Evolutionary conservation across 2,888 invertebrate species (phyloP).

Genomic region (Polydrusus cervinus): DNA sequence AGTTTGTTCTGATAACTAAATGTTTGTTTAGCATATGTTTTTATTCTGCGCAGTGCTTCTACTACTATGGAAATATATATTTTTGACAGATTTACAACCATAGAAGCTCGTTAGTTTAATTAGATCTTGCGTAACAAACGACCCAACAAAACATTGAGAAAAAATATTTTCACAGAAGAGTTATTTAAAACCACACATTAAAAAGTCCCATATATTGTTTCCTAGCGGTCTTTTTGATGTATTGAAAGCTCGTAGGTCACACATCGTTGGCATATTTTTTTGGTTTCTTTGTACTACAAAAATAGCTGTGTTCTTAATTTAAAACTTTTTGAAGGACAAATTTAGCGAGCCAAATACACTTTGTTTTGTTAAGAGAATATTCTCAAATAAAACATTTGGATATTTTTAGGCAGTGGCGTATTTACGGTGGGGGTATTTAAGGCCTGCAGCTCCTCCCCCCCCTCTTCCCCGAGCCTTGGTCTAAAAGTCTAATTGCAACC

Average conservation of each 20-base stretch:
- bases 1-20: too few relatives aligned
- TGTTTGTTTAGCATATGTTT: slow-evolving; percentile 2
- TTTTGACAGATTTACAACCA: slow-evolving; percentile 34
- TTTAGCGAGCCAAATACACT: too few relatives aligned
- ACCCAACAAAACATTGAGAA: slow-evolving; percentile 20
- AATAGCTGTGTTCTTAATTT: slow-evolving; percentile 22
- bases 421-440: too few relatives aligned
- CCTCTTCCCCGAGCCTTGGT: too few relatives aligned
- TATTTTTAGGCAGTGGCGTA: too few relatives aligned
- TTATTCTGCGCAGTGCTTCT: slow-evolving; percentile 7
- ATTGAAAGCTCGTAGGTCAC: slow-evolving; percentile 38
- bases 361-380: too few relatives aligned
- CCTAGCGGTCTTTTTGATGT: slow-evolving; percentile 44
- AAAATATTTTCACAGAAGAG: slow-evolving; percentile 37
- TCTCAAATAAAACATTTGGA: too few relatives aligned
- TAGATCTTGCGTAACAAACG: slow-evolving; percentile 39
- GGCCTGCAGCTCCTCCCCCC: too few relatives aligned
- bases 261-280: slow-evolving; percentile 35
- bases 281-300: slow-evolving; percentile 35
- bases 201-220: slow-evolving; percentile 41
- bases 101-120: slow-evolving; percentile 39
- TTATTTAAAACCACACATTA: slow-evolving; percentile 44
- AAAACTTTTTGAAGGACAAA: too few relatives aligned
- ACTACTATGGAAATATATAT: slow-evolving; percentile 1
- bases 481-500: too few relatives aligned